Conservation (phyloP, 2,797 vertebrate species). For the Channallabes apus region DNA sequence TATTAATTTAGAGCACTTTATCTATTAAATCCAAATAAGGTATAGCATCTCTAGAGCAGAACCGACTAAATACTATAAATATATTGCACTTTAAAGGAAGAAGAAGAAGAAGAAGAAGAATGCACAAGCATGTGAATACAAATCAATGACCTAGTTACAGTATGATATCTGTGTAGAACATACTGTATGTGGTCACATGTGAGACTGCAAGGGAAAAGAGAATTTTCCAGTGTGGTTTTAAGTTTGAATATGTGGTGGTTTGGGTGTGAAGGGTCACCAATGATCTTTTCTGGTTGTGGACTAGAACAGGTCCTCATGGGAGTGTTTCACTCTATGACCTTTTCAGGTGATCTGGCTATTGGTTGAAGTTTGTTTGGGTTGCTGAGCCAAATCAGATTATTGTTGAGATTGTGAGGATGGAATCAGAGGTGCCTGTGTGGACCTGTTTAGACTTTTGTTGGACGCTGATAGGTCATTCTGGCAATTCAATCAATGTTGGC, state of each 20-base stretch:
- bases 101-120: background rate
- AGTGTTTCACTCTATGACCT: background rate
- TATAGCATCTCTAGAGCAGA: background rate
- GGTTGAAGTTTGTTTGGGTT: background rate
- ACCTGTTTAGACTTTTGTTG: background rate
- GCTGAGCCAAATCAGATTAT: background rate
- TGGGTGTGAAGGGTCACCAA: background rate
- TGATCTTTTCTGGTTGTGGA: background rate
- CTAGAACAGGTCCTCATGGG: background rate
- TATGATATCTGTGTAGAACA: background rate
- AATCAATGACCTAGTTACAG: background rate
- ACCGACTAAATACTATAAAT: background rate
- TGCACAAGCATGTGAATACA: background rate
- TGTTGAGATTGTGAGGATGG: background rate
- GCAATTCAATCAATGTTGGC: background rate
- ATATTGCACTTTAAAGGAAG: conserved; percentile 3
- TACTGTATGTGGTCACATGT: background rate
- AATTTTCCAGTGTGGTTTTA: background rate
- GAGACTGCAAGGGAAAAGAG: background rate
- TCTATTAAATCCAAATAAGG: background rate
- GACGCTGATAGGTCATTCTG: background rate
- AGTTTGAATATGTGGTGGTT: background rate
- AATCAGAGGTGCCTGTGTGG: background rate
- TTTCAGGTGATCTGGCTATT: background rate
- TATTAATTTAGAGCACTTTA: background rate